A percentile compares a stretch with the other conserved stretches of the same genome.
phyloP scores from a whole-genome alignment of 2,113 vertebrate genomes.

The Drymodes brunneopygia region DNA sequence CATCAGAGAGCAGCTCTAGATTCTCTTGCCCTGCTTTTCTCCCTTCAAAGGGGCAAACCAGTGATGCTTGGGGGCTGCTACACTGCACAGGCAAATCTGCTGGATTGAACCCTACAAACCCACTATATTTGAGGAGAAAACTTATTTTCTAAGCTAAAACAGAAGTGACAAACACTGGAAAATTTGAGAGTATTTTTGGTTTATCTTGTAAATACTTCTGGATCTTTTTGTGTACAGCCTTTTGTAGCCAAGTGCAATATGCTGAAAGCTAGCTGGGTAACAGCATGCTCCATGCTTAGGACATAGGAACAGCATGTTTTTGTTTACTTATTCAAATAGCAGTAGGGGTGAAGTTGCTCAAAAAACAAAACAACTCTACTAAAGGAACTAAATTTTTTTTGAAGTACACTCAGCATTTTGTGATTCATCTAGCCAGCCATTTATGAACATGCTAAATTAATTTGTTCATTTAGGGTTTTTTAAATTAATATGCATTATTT shows the following conservation, averaged over 20 bases:
- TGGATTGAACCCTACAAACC: neutral
- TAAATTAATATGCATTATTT: neutral
- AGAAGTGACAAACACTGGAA: neutral
- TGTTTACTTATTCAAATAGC: constrained; percentile 48
- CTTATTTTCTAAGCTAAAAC: neutral
- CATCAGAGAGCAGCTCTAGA: neutral
- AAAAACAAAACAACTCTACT: neutral
- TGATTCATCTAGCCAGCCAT: neutral
- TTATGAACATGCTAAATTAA: neutral
- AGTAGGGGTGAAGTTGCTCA: neutral
- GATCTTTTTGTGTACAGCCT: neutral
- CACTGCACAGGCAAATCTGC: neutral
- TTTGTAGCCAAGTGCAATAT: constrained; percentile 50
- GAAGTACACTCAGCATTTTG: neutral
- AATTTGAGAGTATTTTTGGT: neutral
- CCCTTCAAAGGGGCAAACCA: neutral
- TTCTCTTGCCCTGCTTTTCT: neutral
- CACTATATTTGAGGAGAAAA: neutral
- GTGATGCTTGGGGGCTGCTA: too few relatives aligned
- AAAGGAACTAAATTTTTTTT: neutral
- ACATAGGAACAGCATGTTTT: constrained; percentile 16
- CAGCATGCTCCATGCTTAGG: constrained; percentile 15
- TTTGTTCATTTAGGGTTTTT: neutral
- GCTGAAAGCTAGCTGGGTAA: constrained; percentile 20
- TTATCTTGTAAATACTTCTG: neutral